Evolutionary conservation across 2,888 invertebrate genomes (phyloP), one percentile per base, ranked within the genome.

Genomic region (Noctua janthina): DNA sequence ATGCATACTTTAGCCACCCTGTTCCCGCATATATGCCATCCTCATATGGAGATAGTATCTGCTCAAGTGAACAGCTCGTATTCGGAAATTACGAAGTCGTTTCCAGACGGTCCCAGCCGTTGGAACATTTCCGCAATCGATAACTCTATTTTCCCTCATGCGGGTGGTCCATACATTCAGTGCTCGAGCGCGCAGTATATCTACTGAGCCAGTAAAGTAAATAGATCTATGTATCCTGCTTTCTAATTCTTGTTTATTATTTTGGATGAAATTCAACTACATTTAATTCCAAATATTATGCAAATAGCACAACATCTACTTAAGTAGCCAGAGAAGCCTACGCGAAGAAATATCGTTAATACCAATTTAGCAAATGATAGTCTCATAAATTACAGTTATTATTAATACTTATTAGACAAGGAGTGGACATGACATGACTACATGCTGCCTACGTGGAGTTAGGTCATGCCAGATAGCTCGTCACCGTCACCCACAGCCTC

Each of bases 401-500:
- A 89, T 83, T 88, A 77, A 74, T 88, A 80, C 79, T 68, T 84
- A 82, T 81, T 81, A 67, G 72, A 75, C 72, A 68, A 74, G 74
- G 74, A 86, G 78, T 88, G 87, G 86, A 88, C 84, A 86, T 84
- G 83, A 83, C 81, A 81, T 82, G 82, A 80, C 78, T 87, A 69
- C 73, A 68, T 76, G 64, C 88, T 81, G 82, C 90, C 90, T 89
- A 88, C 90, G 90, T 88, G 76, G 54, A 70, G 77, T 87, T 89
- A 89, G 80, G 87, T 90, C 89, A 89, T 87, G 78, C 82, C 66
- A 78, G 83, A 87, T 84, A n/a, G 46, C 74, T 62, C 46, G 83
- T 87, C 84, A 86, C 77, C 79, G 83, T 82, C 83, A 88, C 86
- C 89, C 87, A 82, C 89, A 75, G 80, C 80, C 82, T 80, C 82